Evolutionary conservation across 2,888 invertebrate species (phyloP).

Genomic region (Eupithecia tripunctaria): DNA sequence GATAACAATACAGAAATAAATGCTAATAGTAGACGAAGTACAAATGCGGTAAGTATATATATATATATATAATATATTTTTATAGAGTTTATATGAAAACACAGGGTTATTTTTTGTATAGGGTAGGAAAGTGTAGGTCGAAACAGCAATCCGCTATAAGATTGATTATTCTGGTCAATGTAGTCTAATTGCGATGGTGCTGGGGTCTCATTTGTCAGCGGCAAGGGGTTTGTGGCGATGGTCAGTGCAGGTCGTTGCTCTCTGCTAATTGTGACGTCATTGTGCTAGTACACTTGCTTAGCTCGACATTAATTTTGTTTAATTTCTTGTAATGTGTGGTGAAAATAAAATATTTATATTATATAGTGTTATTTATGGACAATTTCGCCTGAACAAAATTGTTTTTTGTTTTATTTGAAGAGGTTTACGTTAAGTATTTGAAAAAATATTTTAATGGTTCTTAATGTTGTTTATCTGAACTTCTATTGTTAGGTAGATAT

Average conservation of each 20-base stretch:
- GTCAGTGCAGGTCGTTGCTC: slow-evolving; percentile 34
- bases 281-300: neutral
- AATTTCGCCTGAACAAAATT: too few species aligned
- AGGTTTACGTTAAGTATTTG: neutral
- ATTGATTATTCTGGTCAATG: slow-evolving; percentile 57
- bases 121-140: neutral
- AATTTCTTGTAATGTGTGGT: neutral
- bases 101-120: neutral
- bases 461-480: neutral
- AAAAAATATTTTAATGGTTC: neutral
- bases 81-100: too few species aligned
- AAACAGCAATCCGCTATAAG: slow-evolving; percentile 35
- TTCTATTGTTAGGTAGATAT: too few species aligned
- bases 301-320: neutral
- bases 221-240: slow-evolving; percentile 36
- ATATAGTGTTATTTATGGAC: too few species aligned
- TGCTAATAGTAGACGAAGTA: too few species aligned
- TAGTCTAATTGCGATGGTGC: slow-evolving; percentile 40
- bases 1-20: too few species aligned
- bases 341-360: too few species aligned
- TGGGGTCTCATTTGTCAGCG: slow-evolving; percentile 54
- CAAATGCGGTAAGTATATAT: too few species aligned
- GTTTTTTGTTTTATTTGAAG: too few species aligned
- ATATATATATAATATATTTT: too few species aligned
- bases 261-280: slow-evolving; percentile 15